These are phyloP conservation scores for Cricetomys ansorgei DNA, from an alignment of 2,113 vertebrate genomes.

Conservation along the genomic window DNA sequence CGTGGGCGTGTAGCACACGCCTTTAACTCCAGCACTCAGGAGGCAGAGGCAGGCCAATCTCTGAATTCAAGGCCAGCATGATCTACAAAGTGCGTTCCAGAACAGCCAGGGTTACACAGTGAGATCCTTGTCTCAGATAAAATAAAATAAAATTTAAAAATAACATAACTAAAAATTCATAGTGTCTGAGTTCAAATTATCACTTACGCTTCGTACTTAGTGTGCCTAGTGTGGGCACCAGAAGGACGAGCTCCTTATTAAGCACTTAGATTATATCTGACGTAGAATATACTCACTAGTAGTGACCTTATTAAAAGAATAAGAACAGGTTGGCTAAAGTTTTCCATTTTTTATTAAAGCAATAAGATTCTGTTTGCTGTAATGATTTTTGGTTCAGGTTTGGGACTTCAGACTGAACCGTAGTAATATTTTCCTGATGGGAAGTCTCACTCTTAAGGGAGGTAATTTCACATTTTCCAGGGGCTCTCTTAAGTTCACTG, in stretches of 20 bases:
- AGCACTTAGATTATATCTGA: neutral
- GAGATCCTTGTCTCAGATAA: too few species aligned
- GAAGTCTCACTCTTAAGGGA: neutral
- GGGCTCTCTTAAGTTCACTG: conserved; percentile 24
- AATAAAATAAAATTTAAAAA: neutral
- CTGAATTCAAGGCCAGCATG: neutral
- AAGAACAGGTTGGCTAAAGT: neutral
- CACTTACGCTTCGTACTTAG: neutral
- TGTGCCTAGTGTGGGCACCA: neutral
- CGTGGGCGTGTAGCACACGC: neutral
- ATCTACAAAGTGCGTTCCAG: neutral
- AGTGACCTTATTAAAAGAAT: conserved; percentile 19
- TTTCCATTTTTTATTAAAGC: conserved; percentile 51
- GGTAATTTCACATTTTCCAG: conserved; percentile 29
- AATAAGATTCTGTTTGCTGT: conserved; percentile 21
- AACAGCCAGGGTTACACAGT: too few species aligned
- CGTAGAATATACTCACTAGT: neutral
- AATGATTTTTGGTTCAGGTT: conserved; percentile 33
- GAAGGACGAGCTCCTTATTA: neutral
- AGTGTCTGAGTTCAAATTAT: neutral
- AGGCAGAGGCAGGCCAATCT: neutral
- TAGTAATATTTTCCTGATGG: conserved; percentile 49
- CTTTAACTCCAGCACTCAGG: neutral
- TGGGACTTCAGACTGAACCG: neutral
- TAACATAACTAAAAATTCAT: neutral